phyloP scores from a whole-genome alignment of 2,888 invertebrate genomes.

The Aspidapion aeneum region DNA sequence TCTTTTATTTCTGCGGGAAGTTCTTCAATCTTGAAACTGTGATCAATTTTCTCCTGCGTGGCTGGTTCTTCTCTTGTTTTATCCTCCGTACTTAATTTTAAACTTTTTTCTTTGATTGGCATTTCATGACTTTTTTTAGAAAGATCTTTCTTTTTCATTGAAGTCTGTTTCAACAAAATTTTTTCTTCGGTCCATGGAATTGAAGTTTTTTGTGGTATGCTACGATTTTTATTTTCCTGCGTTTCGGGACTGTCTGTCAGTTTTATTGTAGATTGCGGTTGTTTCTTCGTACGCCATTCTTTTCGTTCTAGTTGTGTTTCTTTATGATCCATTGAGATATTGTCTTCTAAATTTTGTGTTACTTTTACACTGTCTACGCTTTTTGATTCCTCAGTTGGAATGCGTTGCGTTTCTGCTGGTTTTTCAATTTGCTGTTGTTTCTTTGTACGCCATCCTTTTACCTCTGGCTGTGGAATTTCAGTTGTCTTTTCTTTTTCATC shows the following conservation, averaged over 20 bases:
- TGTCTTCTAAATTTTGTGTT: constrained; percentile 13
- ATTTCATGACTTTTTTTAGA: constrained; percentile 30
- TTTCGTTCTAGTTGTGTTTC: constrained; percentile 36
- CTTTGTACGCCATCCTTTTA: too few species aligned
- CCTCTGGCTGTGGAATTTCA: constrained; percentile 32
- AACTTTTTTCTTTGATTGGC: constrained; percentile 38
- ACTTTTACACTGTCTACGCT: too few species aligned
- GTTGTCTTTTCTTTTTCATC: constrained; percentile 39
- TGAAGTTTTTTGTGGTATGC: too few species aligned
- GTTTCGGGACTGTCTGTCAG: too few species aligned
- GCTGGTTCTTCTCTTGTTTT: constrained; percentile 39
- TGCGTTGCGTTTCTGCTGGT: constrained; percentile 16
- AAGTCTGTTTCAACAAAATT: constrained; percentile 50
- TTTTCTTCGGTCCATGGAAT: constrained; percentile 63
- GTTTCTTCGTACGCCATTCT: too few species aligned
- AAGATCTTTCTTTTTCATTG: constrained; percentile 49
- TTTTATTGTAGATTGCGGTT: too few species aligned
- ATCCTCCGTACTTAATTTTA: constrained; percentile 21
- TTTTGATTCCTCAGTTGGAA: too few species aligned
- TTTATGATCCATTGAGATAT: constrained; percentile 22
- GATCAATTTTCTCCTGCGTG: constrained; percentile 20
- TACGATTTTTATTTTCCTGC: too few species aligned
- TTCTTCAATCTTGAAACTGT: constrained; percentile 24
- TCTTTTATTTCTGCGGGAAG: constrained; percentile 29
- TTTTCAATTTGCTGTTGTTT: too few species aligned